phyloP scores from a whole-genome alignment of 2,797 vertebrate genomes.

The Tiaroga cobitis region DNA sequence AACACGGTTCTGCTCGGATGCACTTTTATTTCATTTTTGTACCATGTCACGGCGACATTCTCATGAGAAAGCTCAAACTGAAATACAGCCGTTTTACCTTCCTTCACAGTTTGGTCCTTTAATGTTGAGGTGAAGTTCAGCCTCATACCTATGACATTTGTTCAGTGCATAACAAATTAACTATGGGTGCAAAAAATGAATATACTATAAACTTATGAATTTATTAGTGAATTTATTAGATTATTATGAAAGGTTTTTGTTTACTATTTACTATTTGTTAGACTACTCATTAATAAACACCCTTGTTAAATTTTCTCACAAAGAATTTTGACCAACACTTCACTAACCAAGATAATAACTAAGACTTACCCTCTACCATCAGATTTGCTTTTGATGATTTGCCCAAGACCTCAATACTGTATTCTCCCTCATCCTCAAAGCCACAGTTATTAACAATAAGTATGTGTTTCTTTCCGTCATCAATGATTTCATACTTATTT shows the following conservation, averaged over 20 bases:
- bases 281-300: slow-evolving; percentile 43
- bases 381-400: slow-evolving; percentile 87
- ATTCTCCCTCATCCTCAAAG: slow-evolving; percentile 95
- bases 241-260: not conserved
- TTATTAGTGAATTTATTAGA: slow-evolving; percentile 28
- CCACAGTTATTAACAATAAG: slow-evolving; percentile 95
- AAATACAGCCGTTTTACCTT: slow-evolving; percentile 89
- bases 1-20: slow-evolving; percentile 91
- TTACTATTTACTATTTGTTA: slow-evolving; percentile 35
- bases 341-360: slow-evolving; percentile 46
- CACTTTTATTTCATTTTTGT: slow-evolving; percentile 92
- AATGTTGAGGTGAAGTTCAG: slow-evolving; percentile 88
- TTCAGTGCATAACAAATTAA: slow-evolving; percentile 64
- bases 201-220: slow-evolving; percentile 19
- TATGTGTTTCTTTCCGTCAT: slow-evolving; percentile 94
- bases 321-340: slow-evolving; percentile 36
- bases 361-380: slow-evolving; percentile 89
- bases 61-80: slow-evolving; percentile 93
- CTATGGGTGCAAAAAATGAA: not conserved
- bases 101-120: slow-evolving; percentile 91
- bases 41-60: slow-evolving; percentile 90
- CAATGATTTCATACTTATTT: slow-evolving; percentile 94
- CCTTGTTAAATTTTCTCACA: slow-evolving; percentile 21
- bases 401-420: slow-evolving; percentile 87
- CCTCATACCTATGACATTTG: slow-evolving; percentile 87